Conservation (phyloP, 2,888 invertebrate genomes). For the Lypha dubia region DNA sequence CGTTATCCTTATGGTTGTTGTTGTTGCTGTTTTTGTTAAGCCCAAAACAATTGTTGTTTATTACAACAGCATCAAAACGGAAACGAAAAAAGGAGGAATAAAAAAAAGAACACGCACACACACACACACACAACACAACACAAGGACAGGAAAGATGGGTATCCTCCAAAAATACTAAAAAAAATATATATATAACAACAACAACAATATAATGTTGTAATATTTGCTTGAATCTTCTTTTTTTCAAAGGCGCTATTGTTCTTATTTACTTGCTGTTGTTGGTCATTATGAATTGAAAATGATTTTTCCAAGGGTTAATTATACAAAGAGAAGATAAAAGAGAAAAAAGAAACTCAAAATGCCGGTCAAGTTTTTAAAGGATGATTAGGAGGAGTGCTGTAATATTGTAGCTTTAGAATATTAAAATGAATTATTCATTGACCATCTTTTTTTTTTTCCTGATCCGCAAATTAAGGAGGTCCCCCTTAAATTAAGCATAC, state of each 20-base stretch:
- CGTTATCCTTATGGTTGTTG: conserved; percentile 33
- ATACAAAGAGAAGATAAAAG: background rate
- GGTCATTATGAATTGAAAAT: conserved; percentile 30
- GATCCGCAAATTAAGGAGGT: background rate
- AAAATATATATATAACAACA: background rate
- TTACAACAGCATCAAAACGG: conserved; percentile 58
- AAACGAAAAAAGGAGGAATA: conserved; percentile 32
- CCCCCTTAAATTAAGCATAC: background rate
- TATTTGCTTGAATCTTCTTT: background rate
- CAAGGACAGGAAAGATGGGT: conserved; percentile 1
- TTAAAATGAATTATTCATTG: conserved; percentile 35
- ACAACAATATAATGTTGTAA: conserved; percentile 43
- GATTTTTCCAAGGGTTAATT: conserved; percentile 31
- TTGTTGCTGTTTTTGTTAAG: too few relatives aligned
- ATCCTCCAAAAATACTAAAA: background rate
- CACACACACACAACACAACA: background rate
- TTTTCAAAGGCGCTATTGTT: conserved; percentile 4
- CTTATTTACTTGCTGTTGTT: conserved; percentile 11
- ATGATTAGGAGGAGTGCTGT: too few relatives aligned
- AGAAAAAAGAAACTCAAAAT: too few relatives aligned
- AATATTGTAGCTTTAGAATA: background rate
- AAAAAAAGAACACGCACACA: background rate
- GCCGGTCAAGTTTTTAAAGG: background rate
- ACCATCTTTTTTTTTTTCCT: background rate
- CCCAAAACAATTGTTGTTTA: conserved; percentile 75